phyloP scores from a whole-genome alignment of 1,140 invertebrate genomes.

The Oreohelix idahoensis region DNA sequence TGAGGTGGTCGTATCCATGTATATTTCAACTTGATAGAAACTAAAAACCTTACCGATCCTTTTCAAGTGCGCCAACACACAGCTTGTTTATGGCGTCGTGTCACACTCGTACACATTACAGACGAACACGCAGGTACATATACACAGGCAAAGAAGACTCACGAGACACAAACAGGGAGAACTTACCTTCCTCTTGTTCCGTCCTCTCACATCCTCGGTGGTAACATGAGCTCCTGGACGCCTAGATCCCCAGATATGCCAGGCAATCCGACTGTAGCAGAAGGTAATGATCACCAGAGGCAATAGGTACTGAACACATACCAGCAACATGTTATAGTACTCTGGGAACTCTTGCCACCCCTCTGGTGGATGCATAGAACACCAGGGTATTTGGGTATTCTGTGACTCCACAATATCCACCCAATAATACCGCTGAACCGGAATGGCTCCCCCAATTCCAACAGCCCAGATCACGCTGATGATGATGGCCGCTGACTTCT shows the following conservation, averaged over 20 bases:
- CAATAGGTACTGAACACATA: conserved; percentile 81
- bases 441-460: conserved; percentile 57
- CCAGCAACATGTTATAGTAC: conserved; percentile 69
- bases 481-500: conserved; percentile 56
- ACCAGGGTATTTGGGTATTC: conserved; percentile 37
- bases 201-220: conserved; percentile 82
- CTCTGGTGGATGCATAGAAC: conserved; percentile 47
- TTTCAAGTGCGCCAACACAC: no score
- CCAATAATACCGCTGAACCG: conserved; percentile 58
- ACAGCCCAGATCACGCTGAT: conserved; percentile 68
- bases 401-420: conserved; percentile 44
- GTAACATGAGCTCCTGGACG: conserved; percentile 79
- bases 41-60: no score
- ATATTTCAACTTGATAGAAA: no score
- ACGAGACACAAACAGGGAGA: background rate
- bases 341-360: conserved; percentile 44
- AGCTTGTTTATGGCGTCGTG: no score
- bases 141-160: no score
- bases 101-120: no score
- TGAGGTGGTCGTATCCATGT: no score
- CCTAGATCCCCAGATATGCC: conserved; percentile 82
- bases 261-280: conserved; percentile 83
- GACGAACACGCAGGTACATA: no score
- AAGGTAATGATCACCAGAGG: conserved; percentile 84
- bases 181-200: conserved; percentile 87